Conservation (phyloP, 2,888 invertebrate genomes). For the Pseudoips prasinana region DNA sequence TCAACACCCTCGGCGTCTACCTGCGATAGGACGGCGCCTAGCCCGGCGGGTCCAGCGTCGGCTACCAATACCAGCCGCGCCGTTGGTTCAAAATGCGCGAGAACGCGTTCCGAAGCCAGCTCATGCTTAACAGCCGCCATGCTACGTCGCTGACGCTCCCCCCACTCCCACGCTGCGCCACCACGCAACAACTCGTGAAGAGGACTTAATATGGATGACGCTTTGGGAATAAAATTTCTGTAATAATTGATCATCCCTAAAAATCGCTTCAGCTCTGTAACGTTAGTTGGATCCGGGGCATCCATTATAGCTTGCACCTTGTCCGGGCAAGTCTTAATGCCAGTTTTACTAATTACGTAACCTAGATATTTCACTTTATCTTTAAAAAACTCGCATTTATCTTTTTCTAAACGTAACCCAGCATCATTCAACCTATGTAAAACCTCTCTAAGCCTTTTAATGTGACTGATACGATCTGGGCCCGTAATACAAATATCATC, state of each 20-base stretch:
- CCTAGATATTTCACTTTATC: background rate
- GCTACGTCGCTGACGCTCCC: background rate
- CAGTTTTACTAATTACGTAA: background rate
- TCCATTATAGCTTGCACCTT: background rate
- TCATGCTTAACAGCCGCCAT: background rate
- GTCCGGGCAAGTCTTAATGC: slow-evolving; percentile 5
- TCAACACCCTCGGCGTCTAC: background rate
- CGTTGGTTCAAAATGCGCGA: background rate
- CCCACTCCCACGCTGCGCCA: background rate
- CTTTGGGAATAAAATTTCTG: slow-evolving; percentile 25
- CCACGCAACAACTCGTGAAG: background rate
- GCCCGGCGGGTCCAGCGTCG: slow-evolving; percentile 2
- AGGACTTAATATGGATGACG: slow-evolving; percentile 4
- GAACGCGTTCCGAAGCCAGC: background rate
- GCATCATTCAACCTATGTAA: slow-evolving; percentile 5
- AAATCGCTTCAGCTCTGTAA: slow-evolving; percentile 22
- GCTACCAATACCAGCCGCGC: background rate
- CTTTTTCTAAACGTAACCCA: slow-evolving; percentile 3
- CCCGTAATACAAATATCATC: slow-evolving; percentile 27
- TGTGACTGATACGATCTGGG: slow-evolving; percentile 5
- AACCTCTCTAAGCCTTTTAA: background rate
- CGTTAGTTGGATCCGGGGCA: slow-evolving; percentile 2
- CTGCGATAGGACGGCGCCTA: slow-evolving; percentile 1
- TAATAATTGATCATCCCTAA: slow-evolving; percentile 30
- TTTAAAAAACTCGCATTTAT: background rate